Evolutionary conservation across 2,797 vertebrate genomes (phyloP), one percentile per base, ranked within the genome.

Genomic region (Centroberyx gerrardi): DNA sequence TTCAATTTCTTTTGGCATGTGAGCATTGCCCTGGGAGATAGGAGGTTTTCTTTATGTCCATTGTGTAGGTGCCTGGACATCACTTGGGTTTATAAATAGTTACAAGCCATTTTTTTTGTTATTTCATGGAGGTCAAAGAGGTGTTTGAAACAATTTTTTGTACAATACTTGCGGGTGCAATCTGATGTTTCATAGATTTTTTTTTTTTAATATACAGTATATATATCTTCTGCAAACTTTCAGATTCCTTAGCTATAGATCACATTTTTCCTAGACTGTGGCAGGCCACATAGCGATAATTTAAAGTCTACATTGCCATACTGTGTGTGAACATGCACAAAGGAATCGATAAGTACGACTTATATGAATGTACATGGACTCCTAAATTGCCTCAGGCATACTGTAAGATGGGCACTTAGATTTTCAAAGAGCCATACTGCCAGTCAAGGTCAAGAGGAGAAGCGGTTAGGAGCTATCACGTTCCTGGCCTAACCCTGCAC

Each of bases 361-460:
- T 89, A 79, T 90, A 90, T 89, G 90, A 93, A 93, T 86, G 82
- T 87, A 80, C 85, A 90, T 83, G 77, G 90, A 90, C 90, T 86
- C 73, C 78, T 84, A 90, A 93, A 92, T 93, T 92, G 90, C 92
- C 90, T 80, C 78, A 76, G 91, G 83, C 91, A 87, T 89, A 89
- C 87, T 88, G 82, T 90, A 89, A 89, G 89, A 92, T 87, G 86
- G 89, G 90, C 84, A 91, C 89, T 93, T 94, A 92, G 81, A 88
- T 91, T 94, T 93, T 88, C 91, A 93, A 93, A 93, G 83, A 91
- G 86, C 86, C 81, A 81, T 88, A 82, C 88, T 82, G 86, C 85
- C 90, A 90, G 90, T 93, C 92, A 94, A 94, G 93, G 94, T 95
- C 92, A 93, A 85, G 69, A 82, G 81, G 83, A 86, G 84, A 77